A percentile compares a stretch with the other conserved stretches of the same genome.
phyloP scores from a whole-genome alignment of 2,888 invertebrate genomes.

The Bruchidius siliquastri region DNA sequence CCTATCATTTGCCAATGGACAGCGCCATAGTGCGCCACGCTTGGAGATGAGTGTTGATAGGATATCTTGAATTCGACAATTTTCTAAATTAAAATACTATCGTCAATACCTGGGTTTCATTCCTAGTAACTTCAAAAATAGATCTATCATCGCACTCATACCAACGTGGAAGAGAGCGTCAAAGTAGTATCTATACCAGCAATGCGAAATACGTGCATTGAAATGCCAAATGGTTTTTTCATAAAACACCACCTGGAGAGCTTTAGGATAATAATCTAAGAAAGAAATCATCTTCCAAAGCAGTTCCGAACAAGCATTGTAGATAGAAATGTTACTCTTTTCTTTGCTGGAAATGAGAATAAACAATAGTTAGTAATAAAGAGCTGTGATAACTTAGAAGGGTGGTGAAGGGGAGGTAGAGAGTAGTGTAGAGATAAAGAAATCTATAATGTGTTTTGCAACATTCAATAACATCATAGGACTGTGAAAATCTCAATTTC shows the following conservation, averaged over 20 bases:
- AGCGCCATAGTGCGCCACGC: too few relatives aligned
- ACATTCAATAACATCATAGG: too few relatives aligned
- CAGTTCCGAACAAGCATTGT: conserved; percentile 1
- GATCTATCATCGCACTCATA: neutral
- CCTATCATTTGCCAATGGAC: too few relatives aligned
- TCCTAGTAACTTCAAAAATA: neutral
- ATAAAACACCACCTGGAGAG: neutral
- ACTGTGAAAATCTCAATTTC: too few relatives aligned
- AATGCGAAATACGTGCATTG: neutral
- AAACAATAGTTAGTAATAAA: neutral
- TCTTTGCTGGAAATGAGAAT: neutral
- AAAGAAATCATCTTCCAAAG: neutral
- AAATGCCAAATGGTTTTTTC: neutral
- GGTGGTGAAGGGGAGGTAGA: too few relatives aligned
- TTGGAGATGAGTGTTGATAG: too few relatives aligned
- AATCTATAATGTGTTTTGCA: too few relatives aligned
- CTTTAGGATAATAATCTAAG: neutral
- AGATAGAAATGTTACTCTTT: neutral
- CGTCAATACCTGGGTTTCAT: neutral
- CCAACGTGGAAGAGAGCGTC: neutral
- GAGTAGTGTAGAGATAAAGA: too few relatives aligned
- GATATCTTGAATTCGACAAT: too few relatives aligned
- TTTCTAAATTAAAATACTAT: neutral
- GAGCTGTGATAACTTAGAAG: too few relatives aligned
- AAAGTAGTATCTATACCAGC: neutral